Evolutionary conservation across 1,140 invertebrate genomes (phyloP), one percentile per base, ranked within the genome.

Genomic region (Hypsibius dujardini): DNA sequence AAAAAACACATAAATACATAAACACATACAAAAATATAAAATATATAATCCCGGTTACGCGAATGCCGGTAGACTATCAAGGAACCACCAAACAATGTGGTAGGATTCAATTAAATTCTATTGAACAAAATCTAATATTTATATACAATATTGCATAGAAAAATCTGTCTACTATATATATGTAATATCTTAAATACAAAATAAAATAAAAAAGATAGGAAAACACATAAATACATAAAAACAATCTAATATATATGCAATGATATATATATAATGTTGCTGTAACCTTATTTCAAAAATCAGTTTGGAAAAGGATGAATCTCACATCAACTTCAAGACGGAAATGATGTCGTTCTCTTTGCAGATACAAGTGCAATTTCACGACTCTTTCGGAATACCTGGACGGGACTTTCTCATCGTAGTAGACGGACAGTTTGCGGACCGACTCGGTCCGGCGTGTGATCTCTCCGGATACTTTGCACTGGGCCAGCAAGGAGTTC

Each of bases 371-470:
- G 42, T 67, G 12, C 62, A 67, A 42, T 12, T 67, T 42, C 12
- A 12, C 12, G 62, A 67, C 12, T 42, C 62, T 3, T 67, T 15
- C 42, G 62, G 62, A 12, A 67, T 67, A 15, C 62, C 62, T 7
- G 62, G 62, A 7, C 62, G 62, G 42, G 62, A 67, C 62, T 67
- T 67, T 42, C 42, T 67, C 3, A 42, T 45, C 42, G 62, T 67
- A 3, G 62, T 67, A 42, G 62, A 67, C 45, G 62, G 62, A 67
- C 12, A 15, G 12, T 67, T 15, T 42, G 62, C 62, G 3, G 45
- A 67, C 62, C 62, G 42, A 45, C 62, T 42, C 3, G 62, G 62
- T 15, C 12, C 62, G 12, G 62, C 42, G 12, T 67, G 62, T 67
- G 42, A 45, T 67, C 62, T 67, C 12, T 7, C 3, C 3, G 42